Percentiles rank a stretch among this genome's conserved stretches.
phyloP scores from a whole-genome alignment of 2,797 vertebrate species.

The Sternarchorhynchus goeldii region DNA sequence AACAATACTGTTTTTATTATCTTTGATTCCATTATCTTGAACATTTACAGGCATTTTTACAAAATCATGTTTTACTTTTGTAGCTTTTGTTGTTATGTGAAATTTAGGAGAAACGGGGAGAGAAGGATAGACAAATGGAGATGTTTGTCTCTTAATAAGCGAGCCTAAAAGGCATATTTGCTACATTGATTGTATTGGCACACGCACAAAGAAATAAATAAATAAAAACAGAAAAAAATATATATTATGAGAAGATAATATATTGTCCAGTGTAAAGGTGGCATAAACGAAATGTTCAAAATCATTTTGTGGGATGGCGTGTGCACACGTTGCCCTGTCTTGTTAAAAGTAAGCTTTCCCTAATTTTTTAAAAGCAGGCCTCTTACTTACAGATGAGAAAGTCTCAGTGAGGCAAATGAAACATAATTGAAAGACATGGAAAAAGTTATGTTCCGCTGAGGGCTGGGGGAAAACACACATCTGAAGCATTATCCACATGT shows the following conservation, averaged over 20 bases:
- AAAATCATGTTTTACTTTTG: constrained; percentile 29
- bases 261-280: neutral
- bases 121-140: neutral
- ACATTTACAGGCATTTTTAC: constrained; percentile 11
- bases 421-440: constrained; percentile 58
- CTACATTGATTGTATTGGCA: neutral
- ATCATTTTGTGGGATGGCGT: constrained; percentile 6
- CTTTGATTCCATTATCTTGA: neutral
- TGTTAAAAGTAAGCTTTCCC: constrained; percentile 36
- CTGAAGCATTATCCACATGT: constrained; percentile 31
- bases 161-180: constrained; percentile 10
- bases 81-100: constrained; percentile 16
- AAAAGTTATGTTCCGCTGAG: constrained; percentile 49
- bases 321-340: constrained; percentile 1
- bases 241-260: constrained; percentile 6
- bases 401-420: constrained; percentile 57
- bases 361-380: constrained; percentile 60
- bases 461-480: constrained; percentile 36
- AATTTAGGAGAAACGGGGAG: constrained; percentile 8
- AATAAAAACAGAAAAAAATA: neutral
- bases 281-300: neutral
- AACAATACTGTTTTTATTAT: neutral
- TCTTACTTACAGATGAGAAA: constrained; percentile 23
- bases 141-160: constrained; percentile 3
- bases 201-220: neutral